Conservation (phyloP, 2,797 vertebrate species). For the Eurystomus glaucurus region DNA sequence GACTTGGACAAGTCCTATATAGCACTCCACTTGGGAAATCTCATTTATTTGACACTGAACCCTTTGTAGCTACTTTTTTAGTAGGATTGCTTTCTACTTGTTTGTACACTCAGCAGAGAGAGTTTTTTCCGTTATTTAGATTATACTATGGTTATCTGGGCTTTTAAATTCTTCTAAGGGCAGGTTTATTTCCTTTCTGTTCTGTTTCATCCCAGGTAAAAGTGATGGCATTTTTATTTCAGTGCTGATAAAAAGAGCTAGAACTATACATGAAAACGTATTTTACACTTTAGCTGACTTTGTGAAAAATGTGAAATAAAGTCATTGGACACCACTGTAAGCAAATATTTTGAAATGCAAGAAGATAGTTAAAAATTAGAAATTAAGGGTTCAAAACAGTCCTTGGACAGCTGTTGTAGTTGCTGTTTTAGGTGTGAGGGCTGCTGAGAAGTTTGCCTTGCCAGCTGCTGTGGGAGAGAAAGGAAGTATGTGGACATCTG, state of each 20-base stretch:
- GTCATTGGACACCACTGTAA: neutral
- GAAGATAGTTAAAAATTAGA: neutral
- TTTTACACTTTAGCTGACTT: neutral
- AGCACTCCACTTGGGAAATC: neutral
- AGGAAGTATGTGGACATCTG: neutral
- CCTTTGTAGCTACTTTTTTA: neutral
- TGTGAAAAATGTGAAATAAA: neutral
- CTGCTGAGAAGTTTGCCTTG: neutral
- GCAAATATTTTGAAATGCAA: neutral
- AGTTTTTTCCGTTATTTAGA: neutral
- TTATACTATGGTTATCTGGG: neutral
- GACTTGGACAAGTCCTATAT: neutral
- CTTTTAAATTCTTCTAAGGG: neutral
- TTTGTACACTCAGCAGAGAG: neutral
- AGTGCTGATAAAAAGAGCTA: neutral
- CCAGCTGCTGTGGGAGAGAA: neutral
- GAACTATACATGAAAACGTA: neutral
- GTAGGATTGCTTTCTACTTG: neutral
- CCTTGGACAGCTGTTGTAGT: neutral
- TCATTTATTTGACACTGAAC: neutral
- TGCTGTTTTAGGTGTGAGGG: neutral
- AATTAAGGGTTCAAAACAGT: neutral
- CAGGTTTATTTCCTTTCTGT: neutral
- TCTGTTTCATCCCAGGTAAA: neutral
- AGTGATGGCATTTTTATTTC: neutral